Percentiles rank a stretch among this genome's conserved stretches.
phyloP scores from a whole-genome alignment of 2,888 invertebrate genomes.

The Gordius sp. region DNA sequence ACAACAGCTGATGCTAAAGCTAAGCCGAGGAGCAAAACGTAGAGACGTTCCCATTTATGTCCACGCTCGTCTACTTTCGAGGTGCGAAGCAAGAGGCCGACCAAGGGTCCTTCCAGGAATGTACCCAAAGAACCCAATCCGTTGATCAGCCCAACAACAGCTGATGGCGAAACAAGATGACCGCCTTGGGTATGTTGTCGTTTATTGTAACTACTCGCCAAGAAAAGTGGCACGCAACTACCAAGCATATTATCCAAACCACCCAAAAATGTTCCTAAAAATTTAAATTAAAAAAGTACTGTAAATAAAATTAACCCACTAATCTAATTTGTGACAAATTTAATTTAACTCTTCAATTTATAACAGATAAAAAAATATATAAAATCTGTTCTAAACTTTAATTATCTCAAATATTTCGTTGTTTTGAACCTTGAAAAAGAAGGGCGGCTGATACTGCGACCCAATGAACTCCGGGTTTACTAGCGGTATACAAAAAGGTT shows the following conservation, averaged over 20 bases:
- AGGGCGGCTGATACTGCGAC: background rate
- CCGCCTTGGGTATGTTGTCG: background rate
- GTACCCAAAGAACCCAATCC: background rate
- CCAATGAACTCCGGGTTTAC: background rate
- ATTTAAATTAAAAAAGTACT: no score
- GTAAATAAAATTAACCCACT: no score
- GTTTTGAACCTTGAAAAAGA: background rate
- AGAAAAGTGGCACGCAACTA: background rate
- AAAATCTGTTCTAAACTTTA: no score
- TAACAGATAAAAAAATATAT: no score
- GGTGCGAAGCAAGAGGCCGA: background rate
- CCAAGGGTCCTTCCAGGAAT: background rate
- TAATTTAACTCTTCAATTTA: no score
- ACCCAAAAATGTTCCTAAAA: background rate
- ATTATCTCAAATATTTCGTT: no score
- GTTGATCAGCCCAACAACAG: background rate
- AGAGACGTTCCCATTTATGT: no score
- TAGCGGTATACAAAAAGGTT: background rate
- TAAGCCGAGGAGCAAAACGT: no score
- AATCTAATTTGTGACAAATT: no score
- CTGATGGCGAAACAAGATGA: background rate
- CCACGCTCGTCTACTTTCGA: no score
- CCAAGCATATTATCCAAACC: background rate
- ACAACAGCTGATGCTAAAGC: no score
- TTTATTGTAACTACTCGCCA: background rate